Evolutionary conservation across 2,888 invertebrate species (phyloP), one percentile per base, ranked within the genome.

Genomic region (Arrhopalites spinosus): DNA sequence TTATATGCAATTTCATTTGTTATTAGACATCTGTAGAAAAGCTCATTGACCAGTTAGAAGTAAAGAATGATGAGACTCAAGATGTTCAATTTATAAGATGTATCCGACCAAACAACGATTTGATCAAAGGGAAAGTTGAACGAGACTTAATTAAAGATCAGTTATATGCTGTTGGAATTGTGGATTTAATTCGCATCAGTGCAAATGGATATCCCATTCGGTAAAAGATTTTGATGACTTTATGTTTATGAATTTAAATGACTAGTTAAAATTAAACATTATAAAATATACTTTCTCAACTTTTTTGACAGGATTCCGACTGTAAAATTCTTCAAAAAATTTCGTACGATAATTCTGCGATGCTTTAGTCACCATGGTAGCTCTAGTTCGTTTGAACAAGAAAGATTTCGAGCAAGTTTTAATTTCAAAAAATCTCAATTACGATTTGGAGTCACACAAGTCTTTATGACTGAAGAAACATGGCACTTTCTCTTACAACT

Each of bases 41-140:
- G 27, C 73, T 81, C 8, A 75, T 81, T 23, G 66, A 70, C 23
- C 77, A 78, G 59, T 53, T 81, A 15, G 70, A 71, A 61, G 53
- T 53, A 47, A 71, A n/a, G 13, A 71, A 74, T 11, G 64, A 77
- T 25, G 78, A 80, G 36, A 71, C 71, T 66, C 79, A 80, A 64
- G 81, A 81, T 69, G 68, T 81, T 11, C 79, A 81, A 73, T 81
- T 81, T 56, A 78, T 81, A 25, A 68, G 79, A 69, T 81, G 81
- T 66, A 79, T 81, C 36, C 66, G 79, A 53, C 81, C 81, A 20
- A 81, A 80, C 69, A 66, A 72, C 30, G 74, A 79, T 23, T 63
- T 80, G 36, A 15, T 69, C 5, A n/a, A 47, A 11, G 79, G 78
- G 45, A 69, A 71, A 47, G 75, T 81, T 59, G 76, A 77, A 0